Evolutionary conservation across 2,797 vertebrate genomes (phyloP), one percentile per base, ranked within the genome.

Genomic region (Cygnus olor): DNA sequence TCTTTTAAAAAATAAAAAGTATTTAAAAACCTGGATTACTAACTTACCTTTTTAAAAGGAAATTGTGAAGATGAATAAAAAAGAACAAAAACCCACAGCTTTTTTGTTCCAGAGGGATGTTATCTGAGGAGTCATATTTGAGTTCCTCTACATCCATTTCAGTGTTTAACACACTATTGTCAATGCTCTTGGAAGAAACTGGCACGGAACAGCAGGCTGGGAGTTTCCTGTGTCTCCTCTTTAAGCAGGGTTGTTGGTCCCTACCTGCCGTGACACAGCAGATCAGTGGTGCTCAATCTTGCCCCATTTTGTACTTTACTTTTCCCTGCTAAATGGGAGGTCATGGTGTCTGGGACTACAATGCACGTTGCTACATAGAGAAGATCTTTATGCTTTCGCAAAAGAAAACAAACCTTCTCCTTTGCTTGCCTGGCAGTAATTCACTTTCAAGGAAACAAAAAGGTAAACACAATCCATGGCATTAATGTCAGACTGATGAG

Each of bases 1-100:
- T 87, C 78, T 89, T 88, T 90, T 85, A 93, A 94, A 91, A 97
- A 97, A 96, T 96, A 95, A 97, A 97, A 85, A 81, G 20, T 81
- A 70, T 94, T 95, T 74, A 24, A 90, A 96, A 96, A 71, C 45
- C 22, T 40, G 49, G 9, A 69, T 78, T 85, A 71, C 38, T 83
- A 65, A 87, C 93, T 74, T 34, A 93, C 54, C 36, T 95, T 90
- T 87, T 82, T 53, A 74, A 82, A 77, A 89, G 60, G 60, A 58
- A 4, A 1, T 28, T 45, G 21, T 84, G 25, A 51, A 45, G 65
- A 20, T n/a, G 11, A 76, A 68, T 77, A 42, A 89, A 65, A 11
- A 53, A 21, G 77, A 82, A 42, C 18, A 40, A 47, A 68, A n/a
- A 0, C 0, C 25, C 24, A 9, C 51, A 10, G 47, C 27, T 44